phyloP scores from a whole-genome alignment of 2,888 invertebrate species.

The Scaptomyza caliginosa region DNA sequence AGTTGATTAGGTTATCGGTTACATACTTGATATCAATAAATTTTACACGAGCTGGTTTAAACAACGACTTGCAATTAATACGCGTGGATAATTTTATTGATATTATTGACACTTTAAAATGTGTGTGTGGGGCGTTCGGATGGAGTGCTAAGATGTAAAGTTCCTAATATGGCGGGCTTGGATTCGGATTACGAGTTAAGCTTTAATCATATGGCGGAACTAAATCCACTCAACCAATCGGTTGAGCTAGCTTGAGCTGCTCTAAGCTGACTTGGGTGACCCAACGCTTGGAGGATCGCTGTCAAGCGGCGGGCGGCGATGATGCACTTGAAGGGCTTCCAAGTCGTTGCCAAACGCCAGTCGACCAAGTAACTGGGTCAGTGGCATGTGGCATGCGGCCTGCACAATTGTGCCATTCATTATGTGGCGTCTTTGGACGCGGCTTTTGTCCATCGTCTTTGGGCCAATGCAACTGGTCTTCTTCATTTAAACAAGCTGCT shows the following conservation, averaged over 20 bases:
- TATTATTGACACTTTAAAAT: neutral
- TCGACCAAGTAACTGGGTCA: slow-evolving; percentile 76
- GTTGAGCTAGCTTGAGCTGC: slow-evolving; percentile 4
- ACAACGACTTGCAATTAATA: slow-evolving; percentile 1
- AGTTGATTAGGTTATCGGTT: slow-evolving; percentile 14
- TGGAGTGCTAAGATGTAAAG: neutral
- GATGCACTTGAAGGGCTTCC: slow-evolving; percentile 63
- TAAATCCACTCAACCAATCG: slow-evolving; percentile 46
- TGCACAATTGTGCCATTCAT: slow-evolving; percentile 38
- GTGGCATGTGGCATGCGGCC: slow-evolving; percentile 54
- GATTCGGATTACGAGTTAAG: slow-evolving; percentile 59
- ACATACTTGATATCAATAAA: neutral
- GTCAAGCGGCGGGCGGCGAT: slow-evolving; percentile 41
- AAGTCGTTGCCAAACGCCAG: slow-evolving; percentile 35
- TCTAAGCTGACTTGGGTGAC: slow-evolving; percentile 12
- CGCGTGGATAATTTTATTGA: neutral
- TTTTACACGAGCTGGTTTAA: neutral
- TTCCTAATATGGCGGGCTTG: slow-evolving; percentile 39
- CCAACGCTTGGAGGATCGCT: slow-evolving; percentile 62
- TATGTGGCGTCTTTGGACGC: slow-evolving; percentile 47
- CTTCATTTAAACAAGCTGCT: slow-evolving; percentile 4
- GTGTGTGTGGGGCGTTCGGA: neutral
- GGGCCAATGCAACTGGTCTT: slow-evolving; percentile 39
- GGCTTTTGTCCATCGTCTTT: slow-evolving; percentile 52
- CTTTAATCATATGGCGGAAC: slow-evolving; percentile 77